Conservation (phyloP, 2,797 vertebrate species). For the Knipowitschia caucasica region DNA sequence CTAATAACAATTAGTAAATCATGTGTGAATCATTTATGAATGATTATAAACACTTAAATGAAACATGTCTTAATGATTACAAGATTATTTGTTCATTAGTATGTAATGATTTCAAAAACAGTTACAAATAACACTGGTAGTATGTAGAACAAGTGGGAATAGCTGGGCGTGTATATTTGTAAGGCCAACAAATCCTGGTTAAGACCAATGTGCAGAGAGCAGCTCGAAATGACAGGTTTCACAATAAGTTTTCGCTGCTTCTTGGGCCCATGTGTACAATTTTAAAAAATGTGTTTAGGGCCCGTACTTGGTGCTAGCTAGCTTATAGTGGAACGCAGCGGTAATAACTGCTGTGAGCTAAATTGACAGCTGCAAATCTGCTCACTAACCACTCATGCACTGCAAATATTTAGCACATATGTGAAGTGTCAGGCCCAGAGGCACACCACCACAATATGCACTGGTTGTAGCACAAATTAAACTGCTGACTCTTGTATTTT, state of each 20-base stretch:
- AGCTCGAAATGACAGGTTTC: not conserved
- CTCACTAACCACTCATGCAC: not conserved
- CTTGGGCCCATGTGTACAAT: not conserved
- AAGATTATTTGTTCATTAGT: too few species aligned
- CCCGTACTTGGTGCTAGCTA: not conserved
- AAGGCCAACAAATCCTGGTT: conserved; percentile 23
- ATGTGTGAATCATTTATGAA: too few species aligned
- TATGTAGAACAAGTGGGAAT: not conserved
- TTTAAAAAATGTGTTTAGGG: not conserved
- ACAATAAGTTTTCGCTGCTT: conserved; percentile 19
- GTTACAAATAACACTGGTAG: too few species aligned
- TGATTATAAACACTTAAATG: too few species aligned
- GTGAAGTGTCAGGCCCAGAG: not conserved
- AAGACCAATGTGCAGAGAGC: not conserved
- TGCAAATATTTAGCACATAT: not conserved
- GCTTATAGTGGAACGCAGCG: not conserved
- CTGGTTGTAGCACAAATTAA: not conserved
- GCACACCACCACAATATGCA: not conserved
- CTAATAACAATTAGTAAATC: too few species aligned
- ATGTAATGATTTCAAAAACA: too few species aligned
- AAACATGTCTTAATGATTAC: too few species aligned
- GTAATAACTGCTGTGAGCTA: not conserved
- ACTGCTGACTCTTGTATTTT: too few species aligned
- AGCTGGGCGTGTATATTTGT: not conserved
- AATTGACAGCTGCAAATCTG: not conserved